Evolutionary conservation across 2,113 vertebrate species (phyloP).

Genomic region (Cavia aperea): DNA sequence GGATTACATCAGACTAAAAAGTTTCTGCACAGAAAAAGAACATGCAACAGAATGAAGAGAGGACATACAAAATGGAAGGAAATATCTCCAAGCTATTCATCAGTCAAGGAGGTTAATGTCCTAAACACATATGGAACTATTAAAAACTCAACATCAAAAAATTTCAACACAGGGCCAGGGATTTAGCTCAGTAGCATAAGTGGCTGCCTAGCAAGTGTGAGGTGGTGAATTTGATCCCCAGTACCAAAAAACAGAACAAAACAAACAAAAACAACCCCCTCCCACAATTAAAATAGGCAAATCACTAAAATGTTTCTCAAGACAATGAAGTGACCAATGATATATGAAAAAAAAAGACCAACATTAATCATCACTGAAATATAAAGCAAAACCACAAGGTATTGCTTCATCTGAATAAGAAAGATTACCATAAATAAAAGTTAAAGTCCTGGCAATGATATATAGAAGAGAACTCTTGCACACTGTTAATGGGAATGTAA

Average conservation of each 20-base stretch:
- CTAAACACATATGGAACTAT: neutral
- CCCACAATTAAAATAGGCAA: neutral
- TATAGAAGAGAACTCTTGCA: neutral
- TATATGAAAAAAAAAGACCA: neutral
- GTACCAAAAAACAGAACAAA: no score
- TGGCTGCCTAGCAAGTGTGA: no score
- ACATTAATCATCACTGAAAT: neutral
- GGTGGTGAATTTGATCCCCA: no score
- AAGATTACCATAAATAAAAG: neutral
- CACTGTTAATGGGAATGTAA: neutral
- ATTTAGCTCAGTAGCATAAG: no score
- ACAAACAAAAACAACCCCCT: no score
- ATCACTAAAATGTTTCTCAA: neutral
- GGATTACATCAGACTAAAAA: neutral
- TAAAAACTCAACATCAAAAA: neutral
- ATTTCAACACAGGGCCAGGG: neutral
- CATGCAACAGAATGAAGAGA: neutral
- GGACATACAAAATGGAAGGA: neutral
- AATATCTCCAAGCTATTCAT: neutral
- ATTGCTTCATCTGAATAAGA: neutral
- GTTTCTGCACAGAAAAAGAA: neutral
- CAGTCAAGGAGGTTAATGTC: neutral
- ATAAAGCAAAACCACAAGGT: neutral
- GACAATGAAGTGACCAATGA: neutral
- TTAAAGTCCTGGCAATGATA: neutral